Conservation (phyloP, 2,113 vertebrate genomes). For the Myotis lucifugus region DNA sequence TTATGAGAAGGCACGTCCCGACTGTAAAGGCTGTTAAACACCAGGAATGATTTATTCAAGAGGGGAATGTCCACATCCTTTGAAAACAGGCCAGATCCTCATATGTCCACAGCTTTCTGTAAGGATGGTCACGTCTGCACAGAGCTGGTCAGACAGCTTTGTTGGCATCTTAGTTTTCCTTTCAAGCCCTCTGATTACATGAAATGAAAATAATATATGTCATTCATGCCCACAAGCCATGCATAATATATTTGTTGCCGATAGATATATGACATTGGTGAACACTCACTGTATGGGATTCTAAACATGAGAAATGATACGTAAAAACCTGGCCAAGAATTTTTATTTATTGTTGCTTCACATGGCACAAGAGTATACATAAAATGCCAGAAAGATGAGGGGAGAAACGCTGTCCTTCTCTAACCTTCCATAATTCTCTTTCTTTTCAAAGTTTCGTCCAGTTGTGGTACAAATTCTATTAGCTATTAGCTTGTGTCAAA, state of each 20-base stretch:
- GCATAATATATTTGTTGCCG: not conserved
- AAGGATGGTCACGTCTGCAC: not conserved
- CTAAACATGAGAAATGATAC: not conserved
- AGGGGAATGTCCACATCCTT: not conserved
- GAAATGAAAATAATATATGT: constrained; percentile 42
- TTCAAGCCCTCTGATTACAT: constrained; percentile 21
- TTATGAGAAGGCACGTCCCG: constrained; percentile 56
- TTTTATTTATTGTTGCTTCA: not conserved
- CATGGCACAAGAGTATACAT: not conserved
- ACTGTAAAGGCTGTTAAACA: constrained; percentile 42
- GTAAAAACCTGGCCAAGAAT: not conserved
- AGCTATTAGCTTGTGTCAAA: not conserved
- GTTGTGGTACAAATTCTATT: not conserved
- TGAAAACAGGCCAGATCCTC: constrained; percentile 41
- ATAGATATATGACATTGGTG: not conserved
- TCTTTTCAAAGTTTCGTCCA: not conserved
- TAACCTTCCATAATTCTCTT: not conserved
- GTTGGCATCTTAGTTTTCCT: not conserved
- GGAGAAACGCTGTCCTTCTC: not conserved
- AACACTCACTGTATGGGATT: not conserved
- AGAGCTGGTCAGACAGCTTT: not conserved
- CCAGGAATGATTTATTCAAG: constrained; percentile 53
- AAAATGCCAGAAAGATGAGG: not conserved
- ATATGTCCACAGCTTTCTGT: not conserved
- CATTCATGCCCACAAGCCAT: not conserved